Conservation (phyloP, 2,113 vertebrate species). For the Lathamus discolor region DNA sequence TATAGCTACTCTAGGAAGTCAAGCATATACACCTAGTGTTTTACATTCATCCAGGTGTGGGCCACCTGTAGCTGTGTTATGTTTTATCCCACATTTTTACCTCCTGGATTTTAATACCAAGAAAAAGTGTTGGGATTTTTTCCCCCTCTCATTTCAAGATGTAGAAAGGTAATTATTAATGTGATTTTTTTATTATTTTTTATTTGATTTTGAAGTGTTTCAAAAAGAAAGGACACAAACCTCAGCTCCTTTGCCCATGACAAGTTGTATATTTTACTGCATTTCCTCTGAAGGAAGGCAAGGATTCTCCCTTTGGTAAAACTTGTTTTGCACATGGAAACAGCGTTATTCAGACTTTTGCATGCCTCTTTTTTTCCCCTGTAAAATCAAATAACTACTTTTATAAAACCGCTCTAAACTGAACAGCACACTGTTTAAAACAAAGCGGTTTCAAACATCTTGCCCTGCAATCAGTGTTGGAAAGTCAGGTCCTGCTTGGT, state of each 20-base stretch:
- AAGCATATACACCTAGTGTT: slow-evolving; percentile 5
- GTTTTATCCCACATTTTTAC: not conserved
- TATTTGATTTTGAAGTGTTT: not conserved
- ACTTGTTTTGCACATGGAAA: not conserved
- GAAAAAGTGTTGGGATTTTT: not conserved
- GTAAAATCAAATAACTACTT: not conserved
- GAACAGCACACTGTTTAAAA: not conserved
- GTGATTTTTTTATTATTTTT: not conserved
- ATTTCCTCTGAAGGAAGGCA: slow-evolving; percentile 24
- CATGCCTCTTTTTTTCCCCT: not conserved
- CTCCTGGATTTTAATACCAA: not conserved
- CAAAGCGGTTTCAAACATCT: not conserved
- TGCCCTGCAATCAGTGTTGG: not conserved
- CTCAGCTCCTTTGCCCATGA: not conserved
- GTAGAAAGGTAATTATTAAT: not conserved
- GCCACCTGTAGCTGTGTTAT: slow-evolving; percentile 60
- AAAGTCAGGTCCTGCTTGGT: not conserved
- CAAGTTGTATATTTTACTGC: slow-evolving; percentile 15
- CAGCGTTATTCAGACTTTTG: not conserved
- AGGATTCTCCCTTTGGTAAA: not conserved
- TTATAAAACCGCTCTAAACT: not conserved
- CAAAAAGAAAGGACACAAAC: not conserved
- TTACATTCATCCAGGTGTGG: slow-evolving; percentile 67
- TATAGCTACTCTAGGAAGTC: slow-evolving; percentile 62
- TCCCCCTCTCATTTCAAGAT: not conserved